Conservation (phyloP, 92 coral and sea anemone species). For the Zoanthus sansibaricus region DNA sequence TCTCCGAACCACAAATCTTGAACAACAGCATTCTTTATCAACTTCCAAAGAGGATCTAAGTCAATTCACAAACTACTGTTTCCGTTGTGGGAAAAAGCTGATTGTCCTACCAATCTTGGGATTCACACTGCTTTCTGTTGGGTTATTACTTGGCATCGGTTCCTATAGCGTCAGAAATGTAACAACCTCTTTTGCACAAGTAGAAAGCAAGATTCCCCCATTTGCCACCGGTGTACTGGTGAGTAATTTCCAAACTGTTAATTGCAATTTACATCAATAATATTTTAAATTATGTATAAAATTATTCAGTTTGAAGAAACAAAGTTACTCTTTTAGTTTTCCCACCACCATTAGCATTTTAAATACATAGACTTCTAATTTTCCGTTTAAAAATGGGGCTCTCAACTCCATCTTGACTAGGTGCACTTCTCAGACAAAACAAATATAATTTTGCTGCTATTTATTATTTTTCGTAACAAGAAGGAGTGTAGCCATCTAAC, state of each 20-base stretch:
- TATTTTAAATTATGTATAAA: background rate
- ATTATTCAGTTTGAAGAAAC: background rate
- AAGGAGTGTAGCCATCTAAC: background rate
- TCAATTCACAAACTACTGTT: slow-evolving; percentile 43
- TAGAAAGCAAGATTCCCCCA: slow-evolving; percentile 75
- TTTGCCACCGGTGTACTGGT: slow-evolving; percentile 78
- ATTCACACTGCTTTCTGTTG: slow-evolving; percentile 77
- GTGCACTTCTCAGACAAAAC: background rate
- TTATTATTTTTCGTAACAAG: slow-evolving; percentile 19
- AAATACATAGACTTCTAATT: background rate
- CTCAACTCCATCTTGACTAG: background rate
- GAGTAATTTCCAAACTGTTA: slow-evolving; percentile 23
- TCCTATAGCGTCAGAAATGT: slow-evolving; percentile 71
- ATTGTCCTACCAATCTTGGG: slow-evolving; percentile 74
- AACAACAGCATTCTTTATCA: background rate
- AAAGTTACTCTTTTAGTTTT: background rate
- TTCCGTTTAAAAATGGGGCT: background rate
- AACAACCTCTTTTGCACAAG: slow-evolving; percentile 70
- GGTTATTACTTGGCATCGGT: slow-evolving; percentile 76
- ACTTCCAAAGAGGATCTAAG: slow-evolving; percentile 1
- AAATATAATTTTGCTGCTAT: background rate
- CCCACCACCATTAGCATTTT: background rate
- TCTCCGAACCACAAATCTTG: background rate
- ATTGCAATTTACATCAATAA: background rate
- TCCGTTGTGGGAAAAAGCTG: slow-evolving; percentile 72